Base-by-base conservation (phyloP, 2,113 vertebrate genomes). In the Martes martes region DNA sequence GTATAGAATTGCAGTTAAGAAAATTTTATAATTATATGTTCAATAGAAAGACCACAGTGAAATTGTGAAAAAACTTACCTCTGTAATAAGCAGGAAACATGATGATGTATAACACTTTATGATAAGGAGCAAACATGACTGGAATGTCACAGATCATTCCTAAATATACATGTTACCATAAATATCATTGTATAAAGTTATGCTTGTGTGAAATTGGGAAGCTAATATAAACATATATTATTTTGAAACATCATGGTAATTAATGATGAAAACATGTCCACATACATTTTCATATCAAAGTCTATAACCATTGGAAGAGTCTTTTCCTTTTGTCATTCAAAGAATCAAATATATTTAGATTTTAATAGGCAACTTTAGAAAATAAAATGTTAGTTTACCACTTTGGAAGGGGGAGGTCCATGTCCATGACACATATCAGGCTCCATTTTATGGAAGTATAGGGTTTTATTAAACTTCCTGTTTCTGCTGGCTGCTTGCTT, bases 401-500 rank as follows among this genome's bases (percentile, higher is more conserved):
- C 61, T 89, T 88, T 63, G 91, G 55, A 50, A 88, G 28, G 42
- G 63, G 33, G 16, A 85, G 78, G 5, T 28, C 13, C 16, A 69
- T 19, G 36, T 78, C 78, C 55, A 73, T 11, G 19, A 59, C 65
- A 80, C 11, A 55, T 81, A 85, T 95, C 63, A 55, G 83, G 42
- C 69, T 84, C 45, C 33, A 82, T 85, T 97, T 97, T 91, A 74
- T 86, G 78, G 63, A 98, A 91, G 69, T 96, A 36, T 81, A 73
- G 42, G 83, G 45, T 89, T 97, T 95, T 87, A 61, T 94, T 92
- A 94, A 93, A 80, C 86, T 95, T 98, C 91, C 92, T 95, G 80
- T 95, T 96, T 97, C 95, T 96, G 73, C 83, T 96, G 96, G 97
- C 92, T 67, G 84, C 90, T 63, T 69, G 94, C 55, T 91, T 88